phyloP scores from a whole-genome alignment of 1,140 invertebrate species.

The Coelopa frigida region DNA sequence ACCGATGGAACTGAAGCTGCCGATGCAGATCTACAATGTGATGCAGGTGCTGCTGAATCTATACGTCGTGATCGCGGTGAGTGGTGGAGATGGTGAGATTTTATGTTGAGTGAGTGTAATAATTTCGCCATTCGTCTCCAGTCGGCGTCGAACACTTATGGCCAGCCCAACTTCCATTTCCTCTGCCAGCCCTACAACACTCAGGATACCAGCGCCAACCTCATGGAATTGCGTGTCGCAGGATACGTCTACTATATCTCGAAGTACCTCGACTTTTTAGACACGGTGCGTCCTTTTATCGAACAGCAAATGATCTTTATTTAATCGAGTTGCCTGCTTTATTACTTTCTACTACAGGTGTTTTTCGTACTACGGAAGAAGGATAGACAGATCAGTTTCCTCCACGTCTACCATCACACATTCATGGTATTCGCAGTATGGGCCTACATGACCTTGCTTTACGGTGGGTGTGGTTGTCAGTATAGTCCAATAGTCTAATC shows the following conservation, averaged over 20 bases:
- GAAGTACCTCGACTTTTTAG: conserved; percentile 52
- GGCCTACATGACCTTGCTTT: not conserved
- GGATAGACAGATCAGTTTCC: not conserved
- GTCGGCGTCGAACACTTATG: conserved; percentile 43
- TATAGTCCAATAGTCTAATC: not conserved
- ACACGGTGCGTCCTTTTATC: conserved; percentile 46
- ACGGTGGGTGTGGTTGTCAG: too few relatives aligned
- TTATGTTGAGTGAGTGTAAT: not conserved
- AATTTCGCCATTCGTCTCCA: conserved; percentile 25
- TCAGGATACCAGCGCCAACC: conserved; percentile 45
- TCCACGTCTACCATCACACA: not conserved
- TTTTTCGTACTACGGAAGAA: not conserved
- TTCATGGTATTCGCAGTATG: not conserved
- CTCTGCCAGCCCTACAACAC: conserved; percentile 56
- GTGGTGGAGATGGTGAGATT: too few relatives aligned
- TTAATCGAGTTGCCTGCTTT: not conserved
- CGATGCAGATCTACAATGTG: conserved; percentile 69
- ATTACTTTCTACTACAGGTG: not conserved
- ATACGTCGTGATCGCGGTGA: conserved; percentile 55
- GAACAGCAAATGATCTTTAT: not conserved
- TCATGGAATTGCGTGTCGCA: conserved; percentile 53
- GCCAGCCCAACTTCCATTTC: conserved; percentile 51
- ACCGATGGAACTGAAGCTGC: conserved; percentile 59
- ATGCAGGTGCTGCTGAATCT: conserved; percentile 63
- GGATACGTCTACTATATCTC: conserved; percentile 49